Conservation (phyloP, 2,888 invertebrate genomes). For the Gerris lacustris region DNA sequence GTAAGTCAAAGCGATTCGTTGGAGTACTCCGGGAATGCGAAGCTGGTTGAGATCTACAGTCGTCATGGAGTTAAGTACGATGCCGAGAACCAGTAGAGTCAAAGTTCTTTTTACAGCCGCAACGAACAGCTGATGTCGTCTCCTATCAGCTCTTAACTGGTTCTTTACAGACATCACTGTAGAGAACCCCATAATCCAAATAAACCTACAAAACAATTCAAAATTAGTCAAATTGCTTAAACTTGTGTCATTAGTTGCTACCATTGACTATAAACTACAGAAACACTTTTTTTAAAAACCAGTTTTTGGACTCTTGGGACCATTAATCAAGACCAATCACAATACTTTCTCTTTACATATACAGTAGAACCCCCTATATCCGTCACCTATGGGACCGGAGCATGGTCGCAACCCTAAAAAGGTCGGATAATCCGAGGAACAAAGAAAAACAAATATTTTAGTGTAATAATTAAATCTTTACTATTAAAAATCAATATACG, state of each 20-base stretch:
- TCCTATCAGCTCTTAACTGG: conserved; percentile 51
- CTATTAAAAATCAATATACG: too few species aligned
- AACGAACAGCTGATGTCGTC: conserved; percentile 42
- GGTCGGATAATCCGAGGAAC: too few species aligned
- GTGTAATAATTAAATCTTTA: too few species aligned
- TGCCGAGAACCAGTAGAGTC: conserved; percentile 50
- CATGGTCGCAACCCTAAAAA: too few species aligned
- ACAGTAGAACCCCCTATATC: too few species aligned
- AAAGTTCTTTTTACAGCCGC: conserved; percentile 46
- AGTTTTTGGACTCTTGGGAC: neutral
- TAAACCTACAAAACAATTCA: conserved; percentile 46
- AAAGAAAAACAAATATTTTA: too few species aligned
- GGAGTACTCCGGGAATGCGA: conserved; percentile 69
- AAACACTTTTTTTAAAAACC: neutral
- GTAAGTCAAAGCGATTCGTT: conserved; percentile 68
- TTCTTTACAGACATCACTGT: conserved; percentile 59
- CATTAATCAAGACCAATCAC: too few species aligned
- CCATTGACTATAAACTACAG: too few species aligned
- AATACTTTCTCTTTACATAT: too few species aligned
- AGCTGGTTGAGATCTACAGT: conserved; percentile 36
- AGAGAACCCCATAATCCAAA: conserved; percentile 78
- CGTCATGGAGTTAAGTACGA: conserved; percentile 45
- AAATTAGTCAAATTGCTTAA: too few species aligned
- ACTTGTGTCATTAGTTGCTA: too few species aligned
- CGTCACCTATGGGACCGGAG: too few species aligned